A percentile compares a stretch with the other conserved stretches of the same genome.
These are phyloP conservation scores for Synanthedon formicaeformis DNA, from an alignment of 2,888 invertebrate genomes.

Conservation along the genomic window DNA sequence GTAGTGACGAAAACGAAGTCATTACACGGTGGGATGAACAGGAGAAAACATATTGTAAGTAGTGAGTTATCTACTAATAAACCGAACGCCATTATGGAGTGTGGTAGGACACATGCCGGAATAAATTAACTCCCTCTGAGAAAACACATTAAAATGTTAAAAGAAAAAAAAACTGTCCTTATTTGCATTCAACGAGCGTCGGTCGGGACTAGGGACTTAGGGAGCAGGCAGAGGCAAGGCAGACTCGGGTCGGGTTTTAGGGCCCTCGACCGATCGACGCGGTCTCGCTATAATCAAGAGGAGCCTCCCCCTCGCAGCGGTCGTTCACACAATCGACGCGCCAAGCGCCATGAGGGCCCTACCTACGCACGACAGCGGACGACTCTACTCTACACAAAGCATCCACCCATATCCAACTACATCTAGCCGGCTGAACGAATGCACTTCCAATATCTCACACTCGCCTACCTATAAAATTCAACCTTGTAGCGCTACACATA, in stretches of 20 bases:
- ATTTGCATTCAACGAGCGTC: constrained; percentile 48
- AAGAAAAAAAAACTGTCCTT: constrained; percentile 25
- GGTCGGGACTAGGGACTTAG: neutral
- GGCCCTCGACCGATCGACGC: constrained; percentile 55
- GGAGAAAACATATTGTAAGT: constrained; percentile 12
- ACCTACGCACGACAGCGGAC: constrained; percentile 45
- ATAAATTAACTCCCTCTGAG: constrained; percentile 19
- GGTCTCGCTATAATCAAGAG: constrained; percentile 59
- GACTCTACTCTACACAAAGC: constrained; percentile 41
- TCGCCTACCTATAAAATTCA: constrained; percentile 12
- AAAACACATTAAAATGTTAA: constrained; percentile 33
- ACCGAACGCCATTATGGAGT: constrained; percentile 4
- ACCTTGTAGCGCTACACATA: constrained; percentile 16
- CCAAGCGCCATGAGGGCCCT: constrained; percentile 41
- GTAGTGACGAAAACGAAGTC: constrained; percentile 19
- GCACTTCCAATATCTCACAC: constrained; percentile 25
- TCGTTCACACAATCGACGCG: constrained; percentile 63
- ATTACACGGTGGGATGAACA: constrained; percentile 24
- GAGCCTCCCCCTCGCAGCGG: constrained; percentile 55
- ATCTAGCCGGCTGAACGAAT: constrained; percentile 25
- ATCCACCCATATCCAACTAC: constrained; percentile 43
- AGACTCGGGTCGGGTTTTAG: constrained; percentile 41
- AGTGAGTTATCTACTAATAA: constrained; percentile 9
- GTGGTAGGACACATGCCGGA: constrained; percentile 16
- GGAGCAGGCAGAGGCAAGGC: constrained; percentile 16